Evolutionary conservation across 2,888 invertebrate species (phyloP), one percentile per base, ranked within the genome.

Genomic region (Nasonia oneida): DNA sequence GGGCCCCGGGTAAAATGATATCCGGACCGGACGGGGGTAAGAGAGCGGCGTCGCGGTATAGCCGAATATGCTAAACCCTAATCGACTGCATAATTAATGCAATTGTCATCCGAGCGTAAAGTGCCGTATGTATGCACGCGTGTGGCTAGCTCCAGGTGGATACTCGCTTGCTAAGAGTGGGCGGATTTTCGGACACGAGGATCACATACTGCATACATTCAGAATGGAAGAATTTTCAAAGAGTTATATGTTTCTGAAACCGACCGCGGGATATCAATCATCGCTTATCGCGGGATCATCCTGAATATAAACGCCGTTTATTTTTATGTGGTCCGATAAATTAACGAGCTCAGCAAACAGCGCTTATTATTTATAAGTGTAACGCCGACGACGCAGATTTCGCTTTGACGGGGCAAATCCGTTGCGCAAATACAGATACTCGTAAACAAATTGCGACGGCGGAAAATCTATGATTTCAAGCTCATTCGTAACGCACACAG

Each of bases 21-120:
- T 85, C 85, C 81, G 84, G 84, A 10, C 81, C 81, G 85, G 84
- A 61, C 82, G 53, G 84, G 74, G 71, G 83, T 67, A 83, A 39
- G 64, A 47, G 57, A 37, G 39, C n/a, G 64, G 14, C 67, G 47
- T 23, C 78, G 64, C 81, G 47, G 73, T 37, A 37, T 64, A 50
- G 71, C 75, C 83, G 85, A 76, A 81, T 81, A 77, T 74, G 83
- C 84, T 86, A 80, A 75, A 80, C 70, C 78, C 84, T 91, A 91
- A 92, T 92, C 91, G 91, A 91, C 89, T 91, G 90, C 91, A 91
- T 92, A 92, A 92, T 92, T 92, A 92, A 92, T 92, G 90, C 90
- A 90, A 90, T 90, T 91, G 89, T 87, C 89, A 83, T 87, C 83
- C 86, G 75, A 86, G 88, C 88, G 87, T 86, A 67, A 78, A 76